Evolutionary conservation across 2,888 invertebrate genomes (phyloP).

Genomic region (Amphimallon solstitiale): DNA sequence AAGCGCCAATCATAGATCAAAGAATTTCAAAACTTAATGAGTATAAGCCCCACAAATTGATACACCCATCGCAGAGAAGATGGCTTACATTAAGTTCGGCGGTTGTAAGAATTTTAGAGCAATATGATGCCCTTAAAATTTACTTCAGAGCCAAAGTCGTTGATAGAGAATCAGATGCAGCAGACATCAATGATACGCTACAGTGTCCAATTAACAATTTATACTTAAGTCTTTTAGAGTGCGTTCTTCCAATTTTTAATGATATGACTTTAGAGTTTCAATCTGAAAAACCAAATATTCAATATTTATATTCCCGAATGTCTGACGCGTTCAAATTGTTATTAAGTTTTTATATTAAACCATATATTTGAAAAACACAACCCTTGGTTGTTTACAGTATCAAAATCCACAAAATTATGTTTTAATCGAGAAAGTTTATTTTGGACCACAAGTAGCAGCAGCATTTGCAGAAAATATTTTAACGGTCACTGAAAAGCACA

Average conservation of each 20-base stretch:
- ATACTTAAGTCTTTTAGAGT: conserved; percentile 17
- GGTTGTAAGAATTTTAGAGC: conserved; percentile 42
- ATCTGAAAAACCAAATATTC: too few species aligned
- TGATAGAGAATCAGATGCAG: background rate
- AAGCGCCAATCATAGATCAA: conserved; percentile 48
- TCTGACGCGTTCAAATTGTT: background rate
- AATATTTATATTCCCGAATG: conserved; percentile 11
- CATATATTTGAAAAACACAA: conserved; percentile 4
- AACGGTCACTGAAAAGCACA: too few species aligned
- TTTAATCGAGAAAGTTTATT: background rate
- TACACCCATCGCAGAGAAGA: conserved; percentile 44
- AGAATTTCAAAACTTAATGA: conserved; percentile 49
- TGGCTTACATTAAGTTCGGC: conserved; percentile 45
- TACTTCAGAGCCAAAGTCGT: conserved; percentile 17
- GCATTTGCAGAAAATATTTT: too few species aligned
- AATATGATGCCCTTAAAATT: conserved; percentile 44
- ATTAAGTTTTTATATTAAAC: background rate
- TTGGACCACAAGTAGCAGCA: too few species aligned
- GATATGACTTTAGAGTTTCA: too few species aligned
- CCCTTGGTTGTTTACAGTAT: conserved; percentile 19
- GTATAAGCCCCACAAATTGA: conserved; percentile 49
- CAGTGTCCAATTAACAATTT: background rate
- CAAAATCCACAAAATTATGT: conserved; percentile 22
- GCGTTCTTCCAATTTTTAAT: conserved; percentile 11
- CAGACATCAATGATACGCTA: background rate